phyloP scores from a whole-genome alignment of 2,797 vertebrate species.

The Sebastes glaucus region DNA sequence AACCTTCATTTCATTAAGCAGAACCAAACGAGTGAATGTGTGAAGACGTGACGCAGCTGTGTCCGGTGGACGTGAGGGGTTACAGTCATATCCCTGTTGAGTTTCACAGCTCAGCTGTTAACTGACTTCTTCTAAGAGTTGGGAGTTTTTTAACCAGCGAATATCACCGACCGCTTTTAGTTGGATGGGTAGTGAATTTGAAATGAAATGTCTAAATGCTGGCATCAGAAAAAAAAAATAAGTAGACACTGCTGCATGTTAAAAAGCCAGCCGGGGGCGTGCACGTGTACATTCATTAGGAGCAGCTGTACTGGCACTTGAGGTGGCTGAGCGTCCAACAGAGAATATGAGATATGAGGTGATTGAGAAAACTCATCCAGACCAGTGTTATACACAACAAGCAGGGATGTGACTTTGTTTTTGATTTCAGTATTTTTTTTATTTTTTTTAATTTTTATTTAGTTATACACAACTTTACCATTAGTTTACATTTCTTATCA shows the following conservation, averaged over 20 bases:
- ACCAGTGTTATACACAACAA: conserved; percentile 22
- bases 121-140: background rate
- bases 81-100: background rate
- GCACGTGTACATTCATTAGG: too few species aligned
- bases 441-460: background rate
- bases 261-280: background rate
- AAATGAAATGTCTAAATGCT: background rate
- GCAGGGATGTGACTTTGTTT: conserved; percentile 5
- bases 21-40: background rate
- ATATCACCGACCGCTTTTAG: background rate
- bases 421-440: background rate
- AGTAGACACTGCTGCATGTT: background rate
- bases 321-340: conserved; percentile 2
- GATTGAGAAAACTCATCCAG: background rate
- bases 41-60: background rate
- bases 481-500: background rate
- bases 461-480: background rate
- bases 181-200: background rate
- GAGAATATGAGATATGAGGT: background rate
- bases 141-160: background rate
- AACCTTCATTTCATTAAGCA: background rate
- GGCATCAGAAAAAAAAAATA: background rate
- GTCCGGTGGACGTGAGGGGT: background rate
- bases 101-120: background rate
- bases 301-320: background rate